Base-by-base conservation (phyloP, 2,113 vertebrate genomes). In the Crotophaga sulcirostris region DNA sequence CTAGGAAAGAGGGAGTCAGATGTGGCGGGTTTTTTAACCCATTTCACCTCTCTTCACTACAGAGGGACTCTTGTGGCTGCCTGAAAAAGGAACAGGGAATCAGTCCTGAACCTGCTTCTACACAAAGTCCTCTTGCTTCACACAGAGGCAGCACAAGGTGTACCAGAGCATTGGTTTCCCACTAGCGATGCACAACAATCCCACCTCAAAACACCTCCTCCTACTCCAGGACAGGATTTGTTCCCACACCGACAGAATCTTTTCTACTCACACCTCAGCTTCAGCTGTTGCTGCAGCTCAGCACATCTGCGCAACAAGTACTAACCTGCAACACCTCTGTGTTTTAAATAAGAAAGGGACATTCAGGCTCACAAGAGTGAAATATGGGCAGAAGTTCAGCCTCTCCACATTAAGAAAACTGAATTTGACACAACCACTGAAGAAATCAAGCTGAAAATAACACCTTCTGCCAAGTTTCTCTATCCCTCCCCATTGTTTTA, bases 21-120 rank as follows among this genome's bases (percentile, higher is more conserved):
- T 0, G 23, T 0, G 25, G 3, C 24, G 21, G 9, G 36, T 34
- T 70, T 60, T 55, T 42, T 4, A 67, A 64, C 44, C 36, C 31
- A 76, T 62, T 45, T 9, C 19, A 38, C 29, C 33, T 84, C 58
- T 56, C 34, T 78, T 26, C 8, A 3, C 52, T 76, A 23, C 18
- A 34, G 34, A 67, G 28, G 16, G 59, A 74, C 40, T n/a, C 3
- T 6, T 38, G 2, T 1, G 8, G 34, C 40, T 42, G 14, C 40
- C 54, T 40, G 2, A 36, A 49, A 13, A 62, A 23, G 42, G 52
- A 66, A 58, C 7, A 66, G 31, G 42, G 58, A 84, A 66, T 10
- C 4, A 3, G 38, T 51, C 74, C 74, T 68, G 54, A 68, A n/a
- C 24, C 7, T 6, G 10, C 31, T 68, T 21, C 69, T 82, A 40